Conservation (phyloP, 2,888 invertebrate species). For the Tenthredo amoena region DNA sequence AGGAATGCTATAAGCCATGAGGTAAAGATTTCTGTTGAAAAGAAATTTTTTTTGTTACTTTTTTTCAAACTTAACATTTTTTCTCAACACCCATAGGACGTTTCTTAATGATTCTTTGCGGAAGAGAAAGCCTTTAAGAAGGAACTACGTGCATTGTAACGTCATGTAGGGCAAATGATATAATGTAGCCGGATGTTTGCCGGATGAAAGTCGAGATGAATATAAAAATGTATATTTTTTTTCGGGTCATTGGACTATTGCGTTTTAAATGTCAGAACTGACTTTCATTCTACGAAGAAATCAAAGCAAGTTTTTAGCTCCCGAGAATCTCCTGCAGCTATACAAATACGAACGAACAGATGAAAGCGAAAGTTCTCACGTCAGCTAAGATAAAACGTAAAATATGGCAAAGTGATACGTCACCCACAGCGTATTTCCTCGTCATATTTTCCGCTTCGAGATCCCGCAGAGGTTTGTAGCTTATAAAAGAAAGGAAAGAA, state of each 20-base stretch:
- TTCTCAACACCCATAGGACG: not conserved
- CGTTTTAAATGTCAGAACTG: constrained; percentile 18
- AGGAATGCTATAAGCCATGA: constrained; percentile 1
- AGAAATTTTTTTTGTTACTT: not conserved
- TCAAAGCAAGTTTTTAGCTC: constrained; percentile 11
- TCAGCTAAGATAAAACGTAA: not conserved
- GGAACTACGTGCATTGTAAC: not conserved
- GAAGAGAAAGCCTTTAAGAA: not conserved
- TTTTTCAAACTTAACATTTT: not conserved
- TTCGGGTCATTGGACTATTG: not conserved
- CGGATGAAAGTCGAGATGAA: not conserved
- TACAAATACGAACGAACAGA: not conserved
- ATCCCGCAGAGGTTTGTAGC: not conserved
- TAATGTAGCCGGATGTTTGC: not conserved
- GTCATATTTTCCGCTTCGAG: constrained; percentile 7
- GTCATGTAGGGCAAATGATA: not conserved
- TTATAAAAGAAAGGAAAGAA: not conserved
- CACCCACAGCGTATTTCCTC: not conserved
- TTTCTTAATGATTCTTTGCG: not conserved
- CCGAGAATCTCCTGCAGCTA: not conserved
- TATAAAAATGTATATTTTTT: constrained; percentile 3
- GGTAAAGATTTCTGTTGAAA: constrained; percentile 17
- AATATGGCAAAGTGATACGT: constrained; percentile 27
- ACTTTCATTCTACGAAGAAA: constrained; percentile 24
- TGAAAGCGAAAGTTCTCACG: constrained; percentile 39